Percentiles rank a stretch among this genome's conserved stretches.
Evolutionary conservation across 2,888 invertebrate genomes (phyloP).

Genomic region (Linyphia triangularis): DNA sequence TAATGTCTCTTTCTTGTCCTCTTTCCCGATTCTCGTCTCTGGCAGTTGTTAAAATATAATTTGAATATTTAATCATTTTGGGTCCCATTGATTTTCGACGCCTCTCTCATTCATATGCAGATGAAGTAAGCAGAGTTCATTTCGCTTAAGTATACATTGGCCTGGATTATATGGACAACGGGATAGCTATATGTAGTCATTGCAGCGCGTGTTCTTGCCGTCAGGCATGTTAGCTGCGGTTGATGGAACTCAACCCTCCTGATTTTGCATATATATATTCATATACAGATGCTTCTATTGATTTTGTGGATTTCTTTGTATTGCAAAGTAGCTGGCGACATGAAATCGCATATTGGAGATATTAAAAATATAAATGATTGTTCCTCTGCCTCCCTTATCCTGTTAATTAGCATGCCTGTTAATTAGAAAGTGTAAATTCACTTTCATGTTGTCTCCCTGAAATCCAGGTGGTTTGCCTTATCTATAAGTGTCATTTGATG

Average conservation of each 20-base stretch:
- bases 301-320: too few relatives aligned
- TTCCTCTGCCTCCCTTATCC: too few relatives aligned
- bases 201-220: neutral
- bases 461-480: too few relatives aligned
- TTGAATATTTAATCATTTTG: constrained; percentile 39
- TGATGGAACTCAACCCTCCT: neutral
- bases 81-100: neutral
- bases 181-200: neutral
- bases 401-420: too few relatives aligned
- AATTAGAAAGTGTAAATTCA: too few relatives aligned
- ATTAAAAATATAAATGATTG: too few relatives aligned
- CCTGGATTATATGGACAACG: neutral
- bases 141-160: neutral
- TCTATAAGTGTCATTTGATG: too few relatives aligned
- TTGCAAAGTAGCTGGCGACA: too few relatives aligned
- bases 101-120: constrained; percentile 40
- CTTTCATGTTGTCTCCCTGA: too few relatives aligned
- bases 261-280: neutral
- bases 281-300: too few relatives aligned
- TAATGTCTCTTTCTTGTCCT: constrained; percentile 21
- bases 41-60: constrained; percentile 30
- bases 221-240: neutral
- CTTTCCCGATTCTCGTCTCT: neutral
- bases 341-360: too few relatives aligned
- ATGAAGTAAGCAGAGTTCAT: constrained; percentile 25